Evolutionary conservation across 2,797 vertebrate genomes (phyloP).

Genomic region (Tangara arthus): DNA sequence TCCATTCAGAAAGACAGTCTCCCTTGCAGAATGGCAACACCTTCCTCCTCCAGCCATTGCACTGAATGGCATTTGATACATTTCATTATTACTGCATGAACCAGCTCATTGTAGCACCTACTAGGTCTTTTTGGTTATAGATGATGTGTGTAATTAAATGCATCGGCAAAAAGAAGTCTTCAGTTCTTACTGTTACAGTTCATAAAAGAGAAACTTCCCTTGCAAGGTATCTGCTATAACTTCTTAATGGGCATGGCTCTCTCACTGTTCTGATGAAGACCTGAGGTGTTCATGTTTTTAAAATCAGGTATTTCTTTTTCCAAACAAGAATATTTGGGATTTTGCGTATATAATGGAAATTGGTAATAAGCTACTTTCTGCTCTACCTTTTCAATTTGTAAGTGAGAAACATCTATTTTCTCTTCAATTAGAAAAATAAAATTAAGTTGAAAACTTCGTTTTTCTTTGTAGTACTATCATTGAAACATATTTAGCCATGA

Average conservation of each 20-base stretch:
- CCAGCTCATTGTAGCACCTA: background rate
- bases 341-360: background rate
- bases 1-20: background rate
- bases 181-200: background rate
- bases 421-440: background rate
- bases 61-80: background rate
- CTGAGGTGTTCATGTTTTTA: background rate
- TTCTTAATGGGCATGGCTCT: background rate
- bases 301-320: background rate
- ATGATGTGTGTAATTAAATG: background rate
- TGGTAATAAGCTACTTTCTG: background rate
- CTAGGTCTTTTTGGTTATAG: background rate
- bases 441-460: background rate
- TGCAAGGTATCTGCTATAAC: background rate
- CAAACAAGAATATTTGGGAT: background rate
- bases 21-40: background rate
- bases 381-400: background rate
- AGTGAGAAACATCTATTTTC: background rate
- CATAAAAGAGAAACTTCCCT: background rate
- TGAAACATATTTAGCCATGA: background rate
- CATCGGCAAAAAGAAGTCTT: background rate
- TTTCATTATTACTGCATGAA: background rate
- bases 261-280: background rate
- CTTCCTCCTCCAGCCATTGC: background rate
- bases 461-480: background rate